phyloP scores from a whole-genome alignment of 2,888 invertebrate genomes.

The Polydrusus cervinus region DNA sequence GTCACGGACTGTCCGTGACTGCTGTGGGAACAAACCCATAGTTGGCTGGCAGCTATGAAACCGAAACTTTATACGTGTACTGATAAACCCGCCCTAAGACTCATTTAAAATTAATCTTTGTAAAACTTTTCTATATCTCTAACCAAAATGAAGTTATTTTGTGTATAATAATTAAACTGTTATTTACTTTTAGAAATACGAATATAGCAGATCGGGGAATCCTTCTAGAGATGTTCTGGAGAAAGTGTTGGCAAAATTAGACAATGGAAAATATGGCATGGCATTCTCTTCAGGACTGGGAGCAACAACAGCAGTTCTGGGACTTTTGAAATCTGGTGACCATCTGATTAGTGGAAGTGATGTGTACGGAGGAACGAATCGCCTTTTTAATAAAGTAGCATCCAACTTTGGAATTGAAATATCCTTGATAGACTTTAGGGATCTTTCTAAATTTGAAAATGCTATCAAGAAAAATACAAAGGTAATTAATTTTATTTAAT shows the following conservation, averaged over 20 bases:
- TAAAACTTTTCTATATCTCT: too few species aligned
- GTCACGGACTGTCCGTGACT: too few species aligned
- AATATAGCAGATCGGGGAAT: constrained; percentile 85
- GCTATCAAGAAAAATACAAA: constrained; percentile 89
- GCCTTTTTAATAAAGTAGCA: constrained; percentile 75
- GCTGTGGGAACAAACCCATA: too few species aligned
- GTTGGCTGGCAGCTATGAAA: too few species aligned
- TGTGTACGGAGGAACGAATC: constrained; percentile 94
- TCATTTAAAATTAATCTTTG: too few species aligned
- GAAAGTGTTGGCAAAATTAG: constrained; percentile 90
- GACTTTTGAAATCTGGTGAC: constrained; percentile 88
- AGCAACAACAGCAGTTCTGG: constrained; percentile 83
- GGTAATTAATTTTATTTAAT: constrained; percentile 74
- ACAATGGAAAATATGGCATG: constrained; percentile 89
- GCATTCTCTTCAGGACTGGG: constrained; percentile 94
- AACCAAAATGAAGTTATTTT: too few species aligned
- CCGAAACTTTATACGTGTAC: too few species aligned
- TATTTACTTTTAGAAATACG: constrained; percentile 80
- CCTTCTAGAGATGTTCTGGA: constrained; percentile 93
- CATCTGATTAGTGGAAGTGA: constrained; percentile 93
- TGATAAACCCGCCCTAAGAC: too few species aligned
- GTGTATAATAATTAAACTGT: not conserved
- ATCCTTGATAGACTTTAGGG: constrained; percentile 85
- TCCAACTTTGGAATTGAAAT: constrained; percentile 82
- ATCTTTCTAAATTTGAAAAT: constrained; percentile 77